A percentile compares a stretch with the other conserved stretches of the same genome.
Evolutionary conservation across 2,797 vertebrate genomes (phyloP).

Genomic region (Melanotaenia boesemani): DNA sequence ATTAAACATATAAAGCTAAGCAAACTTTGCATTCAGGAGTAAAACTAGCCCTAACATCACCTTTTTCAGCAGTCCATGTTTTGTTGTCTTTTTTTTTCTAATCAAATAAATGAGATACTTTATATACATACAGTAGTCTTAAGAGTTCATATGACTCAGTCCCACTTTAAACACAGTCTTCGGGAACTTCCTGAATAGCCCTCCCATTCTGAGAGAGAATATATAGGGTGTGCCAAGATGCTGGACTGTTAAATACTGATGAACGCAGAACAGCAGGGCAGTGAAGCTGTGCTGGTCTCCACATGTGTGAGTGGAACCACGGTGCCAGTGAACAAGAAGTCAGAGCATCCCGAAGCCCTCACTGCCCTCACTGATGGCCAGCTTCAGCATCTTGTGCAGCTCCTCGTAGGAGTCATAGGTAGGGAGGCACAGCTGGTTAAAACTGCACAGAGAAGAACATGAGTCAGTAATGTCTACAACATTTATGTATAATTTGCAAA

Average conservation of each 20-base stretch:
- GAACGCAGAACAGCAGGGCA: slow-evolving; percentile 23
- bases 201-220: slow-evolving; percentile 53
- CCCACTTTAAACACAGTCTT: slow-evolving; percentile 44
- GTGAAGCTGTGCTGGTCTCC: slow-evolving; percentile 33
- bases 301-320: slow-evolving; percentile 30
- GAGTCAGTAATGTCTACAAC: not conserved
- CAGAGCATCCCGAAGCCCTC: slow-evolving; percentile 99
- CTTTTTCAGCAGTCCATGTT: slow-evolving; percentile 28
- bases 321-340: slow-evolving; percentile 57
- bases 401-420: slow-evolving; percentile 99
- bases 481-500: not conserved
- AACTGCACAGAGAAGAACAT: slow-evolving; percentile 79
- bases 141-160: slow-evolving; percentile 43
- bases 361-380: slow-evolving; percentile 99
- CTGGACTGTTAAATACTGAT: slow-evolving; percentile 33
- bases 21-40: slow-evolving; percentile 68
- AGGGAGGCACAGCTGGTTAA: slow-evolving; percentile 99
- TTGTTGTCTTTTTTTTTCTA: slow-evolving; percentile 22
- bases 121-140: slow-evolving; percentile 73
- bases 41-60: slow-evolving; percentile 57
- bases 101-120: slow-evolving; percentile 56
- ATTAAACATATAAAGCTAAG: slow-evolving; percentile 75
- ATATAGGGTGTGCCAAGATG: slow-evolving; percentile 30
- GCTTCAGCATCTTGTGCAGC: slow-evolving; percentile 97
- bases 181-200: slow-evolving; percentile 35